A percentile compares a stretch with the other conserved stretches of the same genome.
These are phyloP conservation scores for Aramus guarauna DNA, from an alignment of 2,113 vertebrate genomes.

Conservation along the genomic window DNA sequence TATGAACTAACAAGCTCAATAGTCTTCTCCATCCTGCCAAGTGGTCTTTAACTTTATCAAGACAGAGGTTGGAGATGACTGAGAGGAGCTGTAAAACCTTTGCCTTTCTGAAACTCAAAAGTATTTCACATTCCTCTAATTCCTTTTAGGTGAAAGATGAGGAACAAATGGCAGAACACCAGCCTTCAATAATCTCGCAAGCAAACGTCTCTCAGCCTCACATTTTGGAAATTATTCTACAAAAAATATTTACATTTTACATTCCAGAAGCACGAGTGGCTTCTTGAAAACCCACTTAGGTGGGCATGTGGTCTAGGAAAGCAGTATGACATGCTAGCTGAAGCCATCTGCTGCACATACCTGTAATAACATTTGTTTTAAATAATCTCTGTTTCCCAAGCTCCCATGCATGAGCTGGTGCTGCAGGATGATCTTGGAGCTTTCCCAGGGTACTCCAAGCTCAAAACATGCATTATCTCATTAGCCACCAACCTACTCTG, in stretches of 20 bases:
- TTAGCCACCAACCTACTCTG: neutral
- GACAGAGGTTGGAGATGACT: neutral
- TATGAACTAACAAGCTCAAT: neutral
- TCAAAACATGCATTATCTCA: neutral
- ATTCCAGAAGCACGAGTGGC: neutral
- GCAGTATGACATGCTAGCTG: neutral
- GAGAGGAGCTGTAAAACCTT: neutral
- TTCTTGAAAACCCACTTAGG: neutral
- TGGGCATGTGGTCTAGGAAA: neutral
- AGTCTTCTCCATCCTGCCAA: neutral
- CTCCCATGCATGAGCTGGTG: accelerated
- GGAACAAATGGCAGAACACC: neutral
- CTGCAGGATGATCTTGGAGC: neutral
- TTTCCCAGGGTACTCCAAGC: neutral
- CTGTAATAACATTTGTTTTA: neutral
- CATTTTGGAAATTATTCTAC: neutral
- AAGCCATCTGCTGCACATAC: neutral
- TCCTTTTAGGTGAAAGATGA: neutral
- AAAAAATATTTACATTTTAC: neutral
- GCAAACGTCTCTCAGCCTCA: neutral
- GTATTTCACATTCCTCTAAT: neutral
- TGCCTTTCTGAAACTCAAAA: neutral
- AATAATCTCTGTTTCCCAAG: neutral
- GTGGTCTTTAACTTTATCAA: neutral
- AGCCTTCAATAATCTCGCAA: neutral